Conservation (phyloP, 2,888 invertebrate genomes). For the Drosophila tripunctata region DNA sequence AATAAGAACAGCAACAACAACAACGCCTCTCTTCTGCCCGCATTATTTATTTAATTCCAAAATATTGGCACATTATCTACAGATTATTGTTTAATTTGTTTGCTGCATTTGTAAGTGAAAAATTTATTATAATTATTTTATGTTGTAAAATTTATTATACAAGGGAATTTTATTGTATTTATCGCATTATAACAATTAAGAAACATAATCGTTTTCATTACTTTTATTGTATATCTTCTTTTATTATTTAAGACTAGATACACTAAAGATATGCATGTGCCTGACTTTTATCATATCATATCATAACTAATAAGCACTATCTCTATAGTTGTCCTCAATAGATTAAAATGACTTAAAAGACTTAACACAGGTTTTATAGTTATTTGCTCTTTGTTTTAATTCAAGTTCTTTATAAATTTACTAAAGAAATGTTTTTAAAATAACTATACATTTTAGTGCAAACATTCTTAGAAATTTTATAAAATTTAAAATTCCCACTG, state of each 20-base stretch:
- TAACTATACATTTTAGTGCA: no score
- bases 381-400: background rate
- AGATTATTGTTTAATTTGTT: constrained; percentile 11
- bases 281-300: background rate
- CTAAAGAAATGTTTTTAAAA: no score
- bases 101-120: constrained; percentile 40
- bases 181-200: no score
- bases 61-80: constrained; percentile 26
- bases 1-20: no score
- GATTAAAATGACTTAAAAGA: constrained; percentile 10
- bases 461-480: no score
- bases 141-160: constrained; percentile 1
- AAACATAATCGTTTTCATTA: no score
- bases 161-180: background rate
- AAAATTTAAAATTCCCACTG: no score
- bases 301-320: constrained; percentile 1
- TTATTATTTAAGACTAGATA: no score
- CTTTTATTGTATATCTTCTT: no score
- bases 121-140: background rate
- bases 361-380: background rate
- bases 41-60: constrained; percentile 19
- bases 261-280: background rate
- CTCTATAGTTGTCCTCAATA: constrained; percentile 1
- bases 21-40: no score
- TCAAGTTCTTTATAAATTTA: background rate